Percentiles rank a stretch among this genome's conserved stretches.
These are phyloP conservation scores for Venustaconcha ellipsiformis DNA, from an alignment of 1,140 invertebrate species.

Conservation along the genomic window DNA sequence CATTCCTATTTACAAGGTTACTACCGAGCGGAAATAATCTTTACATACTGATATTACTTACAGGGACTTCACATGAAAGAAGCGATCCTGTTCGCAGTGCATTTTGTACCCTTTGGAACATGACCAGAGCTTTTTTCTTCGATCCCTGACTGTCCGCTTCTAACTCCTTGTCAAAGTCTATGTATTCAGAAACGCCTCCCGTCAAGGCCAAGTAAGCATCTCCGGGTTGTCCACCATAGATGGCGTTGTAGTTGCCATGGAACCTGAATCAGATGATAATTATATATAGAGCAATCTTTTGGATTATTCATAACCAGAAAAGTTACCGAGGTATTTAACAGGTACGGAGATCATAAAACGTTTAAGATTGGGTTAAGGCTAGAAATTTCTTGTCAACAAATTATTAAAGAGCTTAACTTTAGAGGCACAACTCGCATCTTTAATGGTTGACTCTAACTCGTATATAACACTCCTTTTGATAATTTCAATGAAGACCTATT, in stretches of 20 bases:
- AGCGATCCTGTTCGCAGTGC: slow-evolving; percentile 42
- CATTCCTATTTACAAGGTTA: too few species aligned
- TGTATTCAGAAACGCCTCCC: slow-evolving; percentile 62
- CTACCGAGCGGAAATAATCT: too few species aligned
- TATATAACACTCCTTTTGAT: too few species aligned
- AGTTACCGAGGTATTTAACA: too few species aligned
- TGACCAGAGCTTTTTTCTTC: slow-evolving; percentile 1
- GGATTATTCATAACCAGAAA: too few species aligned
- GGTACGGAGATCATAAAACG: too few species aligned
- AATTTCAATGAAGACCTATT: too few species aligned
- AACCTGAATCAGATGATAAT: slow-evolving; percentile 40
- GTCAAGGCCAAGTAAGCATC: slow-evolving; percentile 63
- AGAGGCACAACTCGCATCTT: too few species aligned
- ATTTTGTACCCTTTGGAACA: slow-evolving; percentile 49
- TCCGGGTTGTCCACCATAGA: slow-evolving; percentile 61
- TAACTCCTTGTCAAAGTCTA: slow-evolving; percentile 37
- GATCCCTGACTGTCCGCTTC: slow-evolving; percentile 22
- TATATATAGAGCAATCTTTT: background rate
- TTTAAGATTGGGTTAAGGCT: too few species aligned
- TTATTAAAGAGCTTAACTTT: too few species aligned
- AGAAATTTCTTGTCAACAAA: too few species aligned
- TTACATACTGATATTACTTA: slow-evolving; percentile 22
- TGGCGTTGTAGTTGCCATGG: slow-evolving; percentile 59
- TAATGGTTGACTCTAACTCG: too few species aligned
- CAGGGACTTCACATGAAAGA: slow-evolving; percentile 52